Conservation (phyloP, 2,113 vertebrate species). For the Gymnocephalus cernua region DNA sequence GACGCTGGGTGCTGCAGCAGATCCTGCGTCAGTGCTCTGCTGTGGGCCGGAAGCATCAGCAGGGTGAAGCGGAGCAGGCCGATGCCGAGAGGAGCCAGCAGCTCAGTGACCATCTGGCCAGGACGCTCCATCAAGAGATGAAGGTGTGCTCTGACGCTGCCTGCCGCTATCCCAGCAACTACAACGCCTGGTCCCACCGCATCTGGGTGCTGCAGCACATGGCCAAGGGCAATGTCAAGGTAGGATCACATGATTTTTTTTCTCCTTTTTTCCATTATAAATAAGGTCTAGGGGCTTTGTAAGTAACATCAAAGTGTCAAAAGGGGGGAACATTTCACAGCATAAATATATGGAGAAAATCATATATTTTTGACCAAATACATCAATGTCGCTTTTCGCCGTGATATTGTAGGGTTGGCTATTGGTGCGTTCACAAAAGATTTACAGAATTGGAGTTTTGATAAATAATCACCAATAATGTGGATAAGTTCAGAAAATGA, state of each 20-base stretch:
- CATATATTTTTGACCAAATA: too few species aligned
- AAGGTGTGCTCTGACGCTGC: slow-evolving; percentile 93
- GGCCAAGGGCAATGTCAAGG: slow-evolving; percentile 92
- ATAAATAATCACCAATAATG: too few species aligned
- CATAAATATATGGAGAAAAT: too few species aligned
- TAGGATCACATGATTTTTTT: slow-evolving; percentile 64
- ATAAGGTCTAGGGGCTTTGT: too few species aligned
- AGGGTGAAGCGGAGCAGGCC: slow-evolving; percentile 67
- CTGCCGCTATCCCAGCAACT: slow-evolving; percentile 95
- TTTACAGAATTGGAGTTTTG: too few species aligned
- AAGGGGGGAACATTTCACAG: too few species aligned
- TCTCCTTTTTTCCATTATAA: too few species aligned
- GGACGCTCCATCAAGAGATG: slow-evolving; percentile 91
- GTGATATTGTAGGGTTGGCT: too few species aligned
- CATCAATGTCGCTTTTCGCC: too few species aligned
- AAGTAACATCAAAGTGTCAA: too few species aligned
- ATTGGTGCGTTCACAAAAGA: too few species aligned
- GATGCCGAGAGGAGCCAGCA: slow-evolving; percentile 61
- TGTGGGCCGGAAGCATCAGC: slow-evolving; percentile 81
- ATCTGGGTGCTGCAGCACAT: slow-evolving; percentile 97
- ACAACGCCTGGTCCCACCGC: slow-evolving; percentile 99
- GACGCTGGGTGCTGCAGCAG: slow-evolving; percentile 95
- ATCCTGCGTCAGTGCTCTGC: slow-evolving; percentile 86
- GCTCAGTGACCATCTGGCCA: slow-evolving; percentile 83
- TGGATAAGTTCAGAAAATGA: too few species aligned